phyloP scores from a whole-genome alignment of 2,113 vertebrate species.

The Silurus glanis region DNA sequence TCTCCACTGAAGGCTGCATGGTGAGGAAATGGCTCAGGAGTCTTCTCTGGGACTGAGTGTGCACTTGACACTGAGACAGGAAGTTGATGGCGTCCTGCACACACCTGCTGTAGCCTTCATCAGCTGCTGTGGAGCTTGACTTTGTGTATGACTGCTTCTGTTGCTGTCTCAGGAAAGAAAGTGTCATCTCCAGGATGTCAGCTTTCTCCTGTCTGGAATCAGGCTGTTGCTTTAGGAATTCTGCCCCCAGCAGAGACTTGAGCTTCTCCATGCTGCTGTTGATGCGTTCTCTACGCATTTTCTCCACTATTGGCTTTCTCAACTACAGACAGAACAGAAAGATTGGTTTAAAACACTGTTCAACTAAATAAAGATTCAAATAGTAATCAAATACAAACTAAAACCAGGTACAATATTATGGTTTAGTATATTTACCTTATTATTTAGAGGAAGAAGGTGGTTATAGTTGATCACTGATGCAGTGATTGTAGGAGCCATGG shows the following conservation, averaged over 20 bases:
- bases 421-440: constrained; percentile 68
- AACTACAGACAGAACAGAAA: constrained; percentile 22
- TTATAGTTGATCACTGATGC: constrained; percentile 59
- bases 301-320: constrained; percentile 65
- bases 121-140: constrained; percentile 55
- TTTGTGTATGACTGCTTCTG: constrained; percentile 27
- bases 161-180: constrained; percentile 38
- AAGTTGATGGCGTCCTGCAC: too few species aligned
- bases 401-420: background rate
- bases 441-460: constrained; percentile 65
- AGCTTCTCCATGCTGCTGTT: constrained; percentile 63
- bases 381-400: background rate
- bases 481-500: constrained; percentile 71
- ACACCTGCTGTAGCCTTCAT: constrained; percentile 19
- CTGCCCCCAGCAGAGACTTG: constrained; percentile 55
- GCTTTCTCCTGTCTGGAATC: constrained; percentile 63
- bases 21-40: constrained; percentile 46
- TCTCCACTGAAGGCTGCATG: constrained; percentile 12
- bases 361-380: background rate
- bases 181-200: constrained; percentile 57
- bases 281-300: constrained; percentile 68
- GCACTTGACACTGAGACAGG: too few species aligned
- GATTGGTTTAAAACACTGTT: constrained; percentile 7
- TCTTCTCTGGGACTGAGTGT: background rate
- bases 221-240: constrained; percentile 73